Evolutionary conservation across 1,140 invertebrate genomes (phyloP).

Genomic region (Drosophila erecta): DNA sequence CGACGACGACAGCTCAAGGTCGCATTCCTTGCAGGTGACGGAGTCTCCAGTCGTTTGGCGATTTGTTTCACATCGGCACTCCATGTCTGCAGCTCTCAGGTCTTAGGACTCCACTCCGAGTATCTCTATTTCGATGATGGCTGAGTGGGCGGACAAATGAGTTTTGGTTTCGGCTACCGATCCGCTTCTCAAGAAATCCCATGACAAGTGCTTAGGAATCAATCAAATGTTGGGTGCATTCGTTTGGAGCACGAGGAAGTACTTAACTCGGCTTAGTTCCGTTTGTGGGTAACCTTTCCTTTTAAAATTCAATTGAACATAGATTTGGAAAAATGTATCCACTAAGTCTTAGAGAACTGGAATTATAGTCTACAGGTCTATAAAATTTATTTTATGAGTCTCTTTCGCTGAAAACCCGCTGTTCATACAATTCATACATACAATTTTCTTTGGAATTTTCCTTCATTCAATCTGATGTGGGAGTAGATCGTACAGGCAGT

Average conservation of each 20-base stretch:
- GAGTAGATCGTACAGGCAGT: conserved; percentile 10
- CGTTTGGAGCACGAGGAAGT: neutral
- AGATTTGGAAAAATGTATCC: too few species aligned
- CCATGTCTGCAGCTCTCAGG: neutral
- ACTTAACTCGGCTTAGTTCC: conserved; percentile 1
- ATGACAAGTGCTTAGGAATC: conserved; percentile 28
- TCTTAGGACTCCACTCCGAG: conserved; percentile 5
- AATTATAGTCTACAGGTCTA: too few species aligned
- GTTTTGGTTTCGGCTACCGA: conserved; percentile 33
- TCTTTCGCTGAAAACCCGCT: neutral
- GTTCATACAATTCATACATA: too few species aligned
- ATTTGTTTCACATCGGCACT: conserved; percentile 49
- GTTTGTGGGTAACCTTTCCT: neutral
- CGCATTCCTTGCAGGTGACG: conserved; percentile 71
- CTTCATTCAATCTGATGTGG: conserved; percentile 7
- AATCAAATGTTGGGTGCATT: conserved; percentile 1
- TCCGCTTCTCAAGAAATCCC: conserved; percentile 6
- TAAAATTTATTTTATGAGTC: too few species aligned
- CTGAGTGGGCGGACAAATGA: conserved; percentile 46
- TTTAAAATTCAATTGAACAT: neutral
- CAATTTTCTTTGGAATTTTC: conserved; percentile 10
- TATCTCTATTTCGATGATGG: conserved; percentile 27
- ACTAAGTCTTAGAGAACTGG: too few species aligned
- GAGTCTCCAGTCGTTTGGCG: conserved; percentile 53
- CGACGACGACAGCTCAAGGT: conserved; percentile 76